Base-by-base conservation (phyloP, 1,140 invertebrate species). In the Carcinoscorpius rotundicauda region DNA sequence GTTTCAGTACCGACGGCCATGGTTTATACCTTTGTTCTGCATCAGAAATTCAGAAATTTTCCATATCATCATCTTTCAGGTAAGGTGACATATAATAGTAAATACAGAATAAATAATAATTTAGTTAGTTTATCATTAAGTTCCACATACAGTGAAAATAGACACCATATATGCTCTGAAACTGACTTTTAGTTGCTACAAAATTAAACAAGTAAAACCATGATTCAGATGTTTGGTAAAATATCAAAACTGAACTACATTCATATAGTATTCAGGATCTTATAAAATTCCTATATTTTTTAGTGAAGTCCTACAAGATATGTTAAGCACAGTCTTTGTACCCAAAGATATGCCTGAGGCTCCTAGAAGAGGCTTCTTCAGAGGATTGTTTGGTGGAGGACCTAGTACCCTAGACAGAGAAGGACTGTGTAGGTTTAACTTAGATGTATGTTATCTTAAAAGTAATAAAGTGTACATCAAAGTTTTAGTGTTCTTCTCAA, bases 311-410 rank as follows among this genome's bases (percentile, higher is more conserved):
- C 76, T 95, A 65, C 87, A 86, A 73, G 92, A 96, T 78, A 94
- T 97, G 89, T 82, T 94, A 74, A 93, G 92, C 61, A 91, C 96
- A 74, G 76, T 97, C 70, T 97, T 92, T 78, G 81, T 91, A 64
- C 65, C 65, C 63, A 86, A 86, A 64, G 93, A 96, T 73, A 96
- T 96, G 85, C 94, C 94, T 3, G 94, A 97, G 79, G 85, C 90
- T 58, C 94, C 95, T 10, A 97, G 97, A 79, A 91, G 96, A 78
- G 85, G 91, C 73, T 97, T 98, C 81, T 93, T 98, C 79, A 91
- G 90, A 74, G 93, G 92, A 51, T 80, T 97, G 4, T 82, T 83
- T 71, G 93, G 95, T 78, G 91, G 91, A 11, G 91, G 90, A 58
- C 78, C 87, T 6, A 81, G 88, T 64, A 86, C 85, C 57, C 78